A percentile compares a stretch with the other conserved stretches of the same genome.
phyloP scores from a whole-genome alignment of 1,140 invertebrate species.

The Holotrichia oblita region DNA sequence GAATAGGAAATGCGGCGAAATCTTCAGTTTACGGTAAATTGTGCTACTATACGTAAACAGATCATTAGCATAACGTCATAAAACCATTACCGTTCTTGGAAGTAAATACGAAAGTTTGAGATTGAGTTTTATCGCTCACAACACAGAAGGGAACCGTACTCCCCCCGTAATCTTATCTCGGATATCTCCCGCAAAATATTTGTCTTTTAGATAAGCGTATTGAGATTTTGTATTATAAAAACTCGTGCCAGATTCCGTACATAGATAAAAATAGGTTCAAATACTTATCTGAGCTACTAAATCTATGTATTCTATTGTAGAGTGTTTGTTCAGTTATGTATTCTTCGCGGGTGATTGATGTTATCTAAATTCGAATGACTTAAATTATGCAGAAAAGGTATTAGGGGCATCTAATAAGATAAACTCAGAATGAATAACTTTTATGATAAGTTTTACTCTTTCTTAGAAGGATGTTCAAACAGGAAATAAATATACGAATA shows the following conservation, averaged over 20 bases:
- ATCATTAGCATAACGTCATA: slow-evolving; percentile 34
- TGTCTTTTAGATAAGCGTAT: slow-evolving; percentile 16
- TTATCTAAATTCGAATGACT: too few relatives aligned
- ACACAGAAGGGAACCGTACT: not conserved
- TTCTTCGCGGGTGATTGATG: too few relatives aligned
- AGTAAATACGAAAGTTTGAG: slow-evolving; percentile 10
- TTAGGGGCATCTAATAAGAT: too few relatives aligned
- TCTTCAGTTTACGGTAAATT: not conserved
- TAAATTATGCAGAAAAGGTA: too few relatives aligned
- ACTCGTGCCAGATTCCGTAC: not conserved
- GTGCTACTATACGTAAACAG: not conserved
- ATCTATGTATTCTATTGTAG: not conserved
- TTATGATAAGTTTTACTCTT: too few relatives aligned
- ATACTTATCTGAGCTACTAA: not conserved
- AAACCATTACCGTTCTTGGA: slow-evolving; percentile 30
- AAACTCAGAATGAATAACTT: too few relatives aligned
- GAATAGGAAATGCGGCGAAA: not conserved
- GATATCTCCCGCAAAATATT: slow-evolving; percentile 35
- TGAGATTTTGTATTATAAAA: slow-evolving; percentile 23
- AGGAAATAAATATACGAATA: too few relatives aligned
- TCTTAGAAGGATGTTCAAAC: too few relatives aligned
- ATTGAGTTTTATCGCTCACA: slow-evolving; percentile 27
- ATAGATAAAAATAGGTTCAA: slow-evolving; percentile 11
- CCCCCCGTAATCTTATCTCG: slow-evolving; percentile 6
- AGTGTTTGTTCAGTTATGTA: too few relatives aligned